A percentile compares a stretch with the other conserved stretches of the same genome.
phyloP scores from a whole-genome alignment of 2,888 invertebrate species.

The Cancer borealis region DNA sequence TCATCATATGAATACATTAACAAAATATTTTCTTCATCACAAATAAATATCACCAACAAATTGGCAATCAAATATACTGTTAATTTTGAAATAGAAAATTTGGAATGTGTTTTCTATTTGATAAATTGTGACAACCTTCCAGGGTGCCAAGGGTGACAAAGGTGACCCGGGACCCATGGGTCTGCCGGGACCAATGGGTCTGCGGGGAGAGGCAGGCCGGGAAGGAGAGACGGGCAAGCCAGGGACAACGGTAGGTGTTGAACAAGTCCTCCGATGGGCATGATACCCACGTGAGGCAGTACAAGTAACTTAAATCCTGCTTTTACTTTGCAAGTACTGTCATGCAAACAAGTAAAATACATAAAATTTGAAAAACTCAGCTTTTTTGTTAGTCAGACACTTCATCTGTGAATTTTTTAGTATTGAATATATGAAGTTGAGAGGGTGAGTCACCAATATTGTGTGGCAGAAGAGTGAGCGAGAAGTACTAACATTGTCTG shows the following conservation, averaged over 20 bases:
- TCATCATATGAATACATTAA: too few species aligned
- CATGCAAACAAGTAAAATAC: background rate
- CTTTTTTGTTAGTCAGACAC: background rate
- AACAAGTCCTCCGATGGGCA: background rate
- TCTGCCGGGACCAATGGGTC: conserved; percentile 92
- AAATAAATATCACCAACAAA: too few species aligned
- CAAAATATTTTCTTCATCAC: too few species aligned
- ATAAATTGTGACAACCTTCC: background rate
- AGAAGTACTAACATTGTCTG: background rate
- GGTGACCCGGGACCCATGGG: conserved; percentile 97
- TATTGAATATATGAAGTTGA: background rate
- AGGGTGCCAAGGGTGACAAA: conserved; percentile 77
- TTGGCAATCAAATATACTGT: too few species aligned
- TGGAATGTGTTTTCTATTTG: too few species aligned
- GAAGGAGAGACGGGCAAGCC: conserved; percentile 87
- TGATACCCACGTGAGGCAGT: background rate
- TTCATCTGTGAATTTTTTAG: background rate
- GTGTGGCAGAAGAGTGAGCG: background rate
- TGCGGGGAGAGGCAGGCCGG: conserved; percentile 88
- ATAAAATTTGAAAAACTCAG: background rate
- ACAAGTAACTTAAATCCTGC: background rate
- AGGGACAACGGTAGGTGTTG: conserved; percentile 88
- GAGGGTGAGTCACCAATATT: background rate
- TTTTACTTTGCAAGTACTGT: background rate
- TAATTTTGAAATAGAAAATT: too few species aligned